Evolutionary conservation across 2,113 vertebrate species (phyloP), one percentile per base, ranked within the genome.

Genomic region (Nipponia nippon): DNA sequence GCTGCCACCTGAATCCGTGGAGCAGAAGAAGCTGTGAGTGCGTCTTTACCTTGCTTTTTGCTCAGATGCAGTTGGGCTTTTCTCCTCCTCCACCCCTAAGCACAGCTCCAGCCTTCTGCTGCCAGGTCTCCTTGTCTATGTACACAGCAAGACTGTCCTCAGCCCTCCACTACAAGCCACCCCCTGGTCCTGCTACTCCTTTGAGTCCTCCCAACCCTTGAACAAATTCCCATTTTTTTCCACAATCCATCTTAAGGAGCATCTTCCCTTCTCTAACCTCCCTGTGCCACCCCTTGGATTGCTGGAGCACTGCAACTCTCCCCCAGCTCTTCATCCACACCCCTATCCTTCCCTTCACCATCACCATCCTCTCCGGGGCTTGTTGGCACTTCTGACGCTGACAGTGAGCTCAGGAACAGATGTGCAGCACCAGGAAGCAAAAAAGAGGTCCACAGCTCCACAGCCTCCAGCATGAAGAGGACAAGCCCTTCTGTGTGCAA

Each of bases 281-380:
- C 34, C 80, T 95, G 47, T 81, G 94, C 76, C 69, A 73, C 46
- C 75, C 82, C 11, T 94, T 69, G 80, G 55, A 59, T 26, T 46
- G 34, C 30, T 71, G 65, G 23, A 89, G 75, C 42, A 72, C 75
- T 94, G 92, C 82, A 90, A 36, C 53, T 85, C 47, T 81, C 10
- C 30, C 27, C 8, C 50, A 21, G 47, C 10, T 78, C n/a, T 69
- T 38, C 40, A 50, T 36, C 42, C 8, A 7, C 23, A 26, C 1
- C 9, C 4, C 8, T 36, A 0, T 34, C 18, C n/a, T 87, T 52
- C 52, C 50, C 19, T 29, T 63, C 47, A 21, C 21, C 30, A 44
- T 27, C 3, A 0, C 8, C 67, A 36, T 47, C 38, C 21, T n/a
- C 69, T 44, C 86, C 8, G 55, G 13, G 49, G 6, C 16, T 88